Conservation (phyloP, 2,113 vertebrate species). For the Lontra canadensis region DNA sequence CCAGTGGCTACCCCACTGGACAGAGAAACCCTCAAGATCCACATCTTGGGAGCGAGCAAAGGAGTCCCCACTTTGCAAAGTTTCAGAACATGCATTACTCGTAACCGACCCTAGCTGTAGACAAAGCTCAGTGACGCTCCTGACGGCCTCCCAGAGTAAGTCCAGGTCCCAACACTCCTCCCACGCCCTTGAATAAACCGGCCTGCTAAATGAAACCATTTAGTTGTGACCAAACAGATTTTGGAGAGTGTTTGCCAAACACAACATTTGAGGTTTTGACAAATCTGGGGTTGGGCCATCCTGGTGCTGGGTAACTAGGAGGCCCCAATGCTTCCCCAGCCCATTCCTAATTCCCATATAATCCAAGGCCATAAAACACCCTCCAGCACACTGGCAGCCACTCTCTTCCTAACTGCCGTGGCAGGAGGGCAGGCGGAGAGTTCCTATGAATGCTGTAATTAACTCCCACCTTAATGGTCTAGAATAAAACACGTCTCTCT, state of each 20-base stretch:
- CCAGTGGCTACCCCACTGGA: neutral
- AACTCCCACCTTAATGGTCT: conserved; percentile 39
- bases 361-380: neutral
- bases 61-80: neutral
- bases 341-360: conserved; percentile 15
- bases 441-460: neutral
- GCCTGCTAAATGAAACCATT: neutral
- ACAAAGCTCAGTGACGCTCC: neutral
- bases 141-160: neutral
- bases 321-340: neutral
- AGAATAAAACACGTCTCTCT: conserved; percentile 53
- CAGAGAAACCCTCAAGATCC: neutral
- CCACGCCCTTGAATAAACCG: neutral
- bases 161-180: neutral
- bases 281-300: conserved; percentile 10
- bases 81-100: neutral
- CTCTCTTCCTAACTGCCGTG: conserved; percentile 30
- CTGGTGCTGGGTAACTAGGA: neutral
- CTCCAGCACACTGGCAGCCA: neutral
- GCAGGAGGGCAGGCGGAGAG: conserved; percentile 6
- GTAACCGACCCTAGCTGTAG: rapidly evolving
- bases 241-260: conserved; percentile 10
- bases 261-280: conserved; percentile 13
- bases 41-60: neutral
- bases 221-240: neutral